These are phyloP conservation scores for Poecilus cupreus DNA, from an alignment of 2,888 invertebrate species.

Conservation along the genomic window DNA sequence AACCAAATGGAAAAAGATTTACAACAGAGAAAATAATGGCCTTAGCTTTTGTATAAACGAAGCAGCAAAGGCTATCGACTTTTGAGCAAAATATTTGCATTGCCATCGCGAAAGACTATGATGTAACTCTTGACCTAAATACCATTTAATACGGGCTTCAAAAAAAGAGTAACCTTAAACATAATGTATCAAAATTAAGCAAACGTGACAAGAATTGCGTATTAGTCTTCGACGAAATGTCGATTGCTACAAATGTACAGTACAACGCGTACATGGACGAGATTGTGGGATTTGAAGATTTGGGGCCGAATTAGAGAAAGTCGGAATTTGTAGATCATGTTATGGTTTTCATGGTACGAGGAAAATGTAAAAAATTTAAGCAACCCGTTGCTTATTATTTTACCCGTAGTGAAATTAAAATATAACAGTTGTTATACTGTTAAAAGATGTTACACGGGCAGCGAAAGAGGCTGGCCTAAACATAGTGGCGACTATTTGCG, in stretches of 20 bases:
- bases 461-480: too few relatives aligned
- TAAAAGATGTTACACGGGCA: too few relatives aligned
- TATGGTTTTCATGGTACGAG: constrained; percentile 36
- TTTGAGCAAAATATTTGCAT: not conserved
- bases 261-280: not conserved
- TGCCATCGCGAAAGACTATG: too few relatives aligned
- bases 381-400: not conserved
- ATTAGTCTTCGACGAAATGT: too few relatives aligned
- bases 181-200: constrained; percentile 15
- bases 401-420: not conserved
- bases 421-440: too few relatives aligned
- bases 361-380: too few relatives aligned
- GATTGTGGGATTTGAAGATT: not conserved
- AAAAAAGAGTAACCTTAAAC: not conserved
- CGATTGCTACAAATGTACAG: too few relatives aligned
- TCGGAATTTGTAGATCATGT: not conserved
- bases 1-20: not conserved
- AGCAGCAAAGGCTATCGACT: constrained; percentile 12
- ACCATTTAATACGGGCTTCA: too few relatives aligned
- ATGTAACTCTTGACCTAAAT: not conserved
- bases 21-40: constrained; percentile 22
- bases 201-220: too few relatives aligned
- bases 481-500: too few relatives aligned
- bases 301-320: too few relatives aligned
- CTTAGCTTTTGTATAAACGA: constrained; percentile 1